These are phyloP conservation scores for Marasmarcha lunaedactyla DNA, from an alignment of 2,888 invertebrate species.

Conservation along the genomic window DNA sequence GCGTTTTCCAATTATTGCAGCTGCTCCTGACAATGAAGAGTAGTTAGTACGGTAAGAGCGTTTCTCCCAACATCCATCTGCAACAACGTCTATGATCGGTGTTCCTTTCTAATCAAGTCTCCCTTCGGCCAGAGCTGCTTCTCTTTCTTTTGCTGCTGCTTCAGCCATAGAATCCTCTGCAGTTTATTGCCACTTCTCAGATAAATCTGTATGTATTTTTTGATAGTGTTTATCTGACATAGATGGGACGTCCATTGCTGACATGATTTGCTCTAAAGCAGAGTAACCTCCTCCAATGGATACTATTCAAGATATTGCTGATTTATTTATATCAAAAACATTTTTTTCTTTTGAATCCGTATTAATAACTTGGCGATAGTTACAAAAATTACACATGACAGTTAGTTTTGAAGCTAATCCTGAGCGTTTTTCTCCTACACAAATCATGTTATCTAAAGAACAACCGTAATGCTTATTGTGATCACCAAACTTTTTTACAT, in stretches of 20 bases:
- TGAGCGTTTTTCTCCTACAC: too few species aligned
- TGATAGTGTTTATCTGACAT: slow-evolving; percentile 1
- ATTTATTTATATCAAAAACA: background rate
- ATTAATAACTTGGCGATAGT: background rate
- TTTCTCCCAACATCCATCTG: slow-evolving; percentile 10
- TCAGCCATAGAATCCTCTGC: background rate
- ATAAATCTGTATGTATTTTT: background rate
- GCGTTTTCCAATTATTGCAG: slow-evolving; percentile 11
- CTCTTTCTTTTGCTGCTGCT: slow-evolving; percentile 6
- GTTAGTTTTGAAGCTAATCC: too few species aligned
- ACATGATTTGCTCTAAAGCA: slow-evolving; percentile 1
- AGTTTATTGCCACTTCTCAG: slow-evolving; percentile 4
- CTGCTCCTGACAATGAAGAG: slow-evolving; percentile 10
- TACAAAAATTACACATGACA: slow-evolving; percentile 3
- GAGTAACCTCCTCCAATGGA: background rate
- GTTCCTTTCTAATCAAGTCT: slow-evolving; percentile 3
- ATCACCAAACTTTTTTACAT: background rate
- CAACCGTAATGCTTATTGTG: background rate
- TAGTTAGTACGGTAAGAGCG: slow-evolving; percentile 11
- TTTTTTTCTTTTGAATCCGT: background rate
- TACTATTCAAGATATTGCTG: background rate
- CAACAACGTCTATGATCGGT: slow-evolving; percentile 8
- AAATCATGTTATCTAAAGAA: slow-evolving; percentile 1
- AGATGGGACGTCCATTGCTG: background rate
- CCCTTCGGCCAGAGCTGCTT: slow-evolving; percentile 4